Base-by-base conservation (phyloP, 2,888 invertebrate species). In the Myathropa florea region DNA sequence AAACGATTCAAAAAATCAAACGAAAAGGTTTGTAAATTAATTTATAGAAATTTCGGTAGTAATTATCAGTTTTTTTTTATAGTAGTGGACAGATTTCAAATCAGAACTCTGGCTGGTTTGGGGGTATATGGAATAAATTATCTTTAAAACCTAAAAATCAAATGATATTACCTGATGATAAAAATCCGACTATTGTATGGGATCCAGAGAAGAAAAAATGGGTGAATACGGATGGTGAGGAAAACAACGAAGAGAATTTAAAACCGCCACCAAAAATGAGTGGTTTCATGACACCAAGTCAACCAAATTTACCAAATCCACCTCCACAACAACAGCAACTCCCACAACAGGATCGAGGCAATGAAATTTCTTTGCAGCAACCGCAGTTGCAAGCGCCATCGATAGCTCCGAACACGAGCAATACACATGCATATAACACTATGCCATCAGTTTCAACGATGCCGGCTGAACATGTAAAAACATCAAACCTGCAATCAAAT, bases 161-260 rank as follows among this genome's bases (percentile, higher is more conserved):
- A 94, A 98, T 98, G 97, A 98, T 97, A 91, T 94, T 98, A 89
- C 98, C 98, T 0, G 98, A 98, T 93, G 98, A 98, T 93, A 98
- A 96, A 92, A 96, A 98, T 93, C 98, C 97, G 88, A 94, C 96
- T 88, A 98, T 98, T 94, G 96, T 98, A 72, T 98, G 98, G 98
- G 98, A 98, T 93, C 94, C 96, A 78, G 95, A 95, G n/a, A 95
- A 94, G 90, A 97, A 98, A 91, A 95, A 95, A 89, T 98, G 98
- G 98, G 94, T 95, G 67, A 97, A 98, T 93, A 95, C 95, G 59
- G 97, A 97, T 91, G 96, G 95, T 30, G 96, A 95, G 88, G 95
- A 94, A 6, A 94, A 94, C 26, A 95, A 94, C 71, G 88, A 89
- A 64, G 91, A 92, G 3, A 92, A 92, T 67, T 92, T 95, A 33